Conservation (phyloP, 2,113 vertebrate species). For the Podilymbus podiceps region DNA sequence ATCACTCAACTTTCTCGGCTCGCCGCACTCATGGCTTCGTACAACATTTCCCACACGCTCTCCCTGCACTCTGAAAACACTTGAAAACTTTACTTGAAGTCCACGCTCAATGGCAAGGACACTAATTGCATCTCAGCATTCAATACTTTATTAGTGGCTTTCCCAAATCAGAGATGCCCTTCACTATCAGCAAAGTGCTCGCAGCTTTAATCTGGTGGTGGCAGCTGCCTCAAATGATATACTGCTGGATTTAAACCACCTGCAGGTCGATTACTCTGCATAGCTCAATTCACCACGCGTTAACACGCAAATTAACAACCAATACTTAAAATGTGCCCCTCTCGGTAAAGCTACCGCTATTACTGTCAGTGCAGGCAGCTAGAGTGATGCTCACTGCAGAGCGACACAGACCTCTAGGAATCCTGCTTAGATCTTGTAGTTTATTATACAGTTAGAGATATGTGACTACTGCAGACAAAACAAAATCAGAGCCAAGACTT, state of each 20-base stretch:
- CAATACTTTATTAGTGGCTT: not conserved
- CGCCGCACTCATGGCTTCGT: not conserved
- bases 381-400: not conserved
- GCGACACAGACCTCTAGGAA: not conserved
- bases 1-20: not conserved
- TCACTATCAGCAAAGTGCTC: not conserved
- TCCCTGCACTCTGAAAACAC: not conserved
- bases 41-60: not conserved
- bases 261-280: not conserved
- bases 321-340: not conserved
- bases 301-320: not conserved
- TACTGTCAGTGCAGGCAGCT: not conserved
- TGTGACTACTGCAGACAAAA: slow-evolving; percentile 19
- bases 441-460: slow-evolving; percentile 23
- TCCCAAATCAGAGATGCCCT: not conserved
- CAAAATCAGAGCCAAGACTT: slow-evolving; percentile 31
- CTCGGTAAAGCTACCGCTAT: not conserved
- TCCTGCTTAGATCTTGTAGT: not conserved
- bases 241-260: not conserved
- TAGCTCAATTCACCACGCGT: not conserved
- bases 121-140: not conserved
- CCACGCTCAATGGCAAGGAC: not conserved
- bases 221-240: not conserved
- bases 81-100: not conserved
- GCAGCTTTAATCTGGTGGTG: not conserved